Evolutionary conservation across 1,140 invertebrate species (phyloP).

Genomic region (Heliconius hewitsoni): DNA sequence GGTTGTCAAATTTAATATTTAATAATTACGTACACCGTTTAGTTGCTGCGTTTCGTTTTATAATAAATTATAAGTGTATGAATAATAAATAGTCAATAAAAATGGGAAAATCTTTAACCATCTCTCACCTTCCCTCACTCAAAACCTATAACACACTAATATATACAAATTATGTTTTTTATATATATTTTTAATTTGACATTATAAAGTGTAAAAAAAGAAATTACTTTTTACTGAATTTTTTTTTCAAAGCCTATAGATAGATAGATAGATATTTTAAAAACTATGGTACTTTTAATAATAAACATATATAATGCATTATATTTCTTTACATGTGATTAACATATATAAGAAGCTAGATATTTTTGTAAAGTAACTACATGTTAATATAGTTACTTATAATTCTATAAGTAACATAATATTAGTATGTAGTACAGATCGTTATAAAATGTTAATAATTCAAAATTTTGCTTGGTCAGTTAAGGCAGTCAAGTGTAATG

Average conservation of each 20-base stretch:
- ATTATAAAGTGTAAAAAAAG: neutral
- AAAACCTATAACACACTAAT: neutral
- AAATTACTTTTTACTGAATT: neutral
- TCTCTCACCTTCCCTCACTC: neutral
- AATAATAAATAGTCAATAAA: conserved; percentile 5
- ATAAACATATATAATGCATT: neutral
- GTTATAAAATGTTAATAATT: neutral
- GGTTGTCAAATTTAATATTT: conserved; percentile 11
- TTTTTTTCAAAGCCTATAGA: neutral
- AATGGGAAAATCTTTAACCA: neutral
- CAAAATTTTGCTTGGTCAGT: neutral
- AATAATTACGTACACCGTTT: neutral
- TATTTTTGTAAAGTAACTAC: too few species aligned
- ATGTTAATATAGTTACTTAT: too few species aligned
- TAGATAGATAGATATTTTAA: too few species aligned
- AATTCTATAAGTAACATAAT: too few species aligned
- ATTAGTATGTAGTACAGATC: neutral
- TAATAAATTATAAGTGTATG: neutral
- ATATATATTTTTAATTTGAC: neutral
- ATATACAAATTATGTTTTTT: neutral
- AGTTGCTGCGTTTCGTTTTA: neutral
- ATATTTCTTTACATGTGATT: neutral
- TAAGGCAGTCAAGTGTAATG: neutral
- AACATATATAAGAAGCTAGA: too few species aligned
- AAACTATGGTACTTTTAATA: too few species aligned